Conservation (phyloP, 2,113 vertebrate species). For the Epinephelus lanceolatus region DNA sequence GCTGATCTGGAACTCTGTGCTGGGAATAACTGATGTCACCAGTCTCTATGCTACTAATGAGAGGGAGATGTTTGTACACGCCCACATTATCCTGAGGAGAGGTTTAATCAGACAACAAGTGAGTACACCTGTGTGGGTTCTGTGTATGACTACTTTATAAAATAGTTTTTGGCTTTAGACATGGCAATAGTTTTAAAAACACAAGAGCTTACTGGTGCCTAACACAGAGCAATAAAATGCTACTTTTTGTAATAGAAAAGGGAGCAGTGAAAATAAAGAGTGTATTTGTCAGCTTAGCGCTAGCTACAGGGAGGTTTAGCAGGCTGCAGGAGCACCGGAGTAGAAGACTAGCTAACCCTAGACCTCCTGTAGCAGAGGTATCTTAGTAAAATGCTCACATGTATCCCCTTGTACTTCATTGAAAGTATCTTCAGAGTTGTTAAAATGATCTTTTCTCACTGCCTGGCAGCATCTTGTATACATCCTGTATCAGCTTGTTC, state of each 20-base stretch:
- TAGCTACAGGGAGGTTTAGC: slow-evolving; percentile 21
- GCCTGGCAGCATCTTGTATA: not conserved
- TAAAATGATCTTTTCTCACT: not conserved
- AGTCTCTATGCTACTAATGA: not conserved
- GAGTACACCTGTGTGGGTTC: not conserved
- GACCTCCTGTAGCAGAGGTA: not conserved
- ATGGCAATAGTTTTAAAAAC: too few relatives aligned
- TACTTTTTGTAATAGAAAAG: not conserved
- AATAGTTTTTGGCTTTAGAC: not conserved
- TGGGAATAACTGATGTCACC: not conserved
- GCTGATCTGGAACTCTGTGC: slow-evolving; percentile 2
- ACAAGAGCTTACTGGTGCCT: too few relatives aligned
- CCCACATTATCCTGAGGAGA: not conserved
- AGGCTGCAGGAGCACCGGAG: slow-evolving; percentile 14
- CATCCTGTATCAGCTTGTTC: not conserved
- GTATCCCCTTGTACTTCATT: not conserved
- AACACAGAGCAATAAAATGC: not conserved
- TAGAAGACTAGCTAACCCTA: not conserved
- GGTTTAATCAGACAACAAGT: too few relatives aligned
- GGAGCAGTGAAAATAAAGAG: slow-evolving; percentile 5
- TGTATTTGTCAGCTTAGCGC: not conserved
- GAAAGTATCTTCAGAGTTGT: not conserved
- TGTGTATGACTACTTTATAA: not conserved
- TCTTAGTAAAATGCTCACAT: not conserved
- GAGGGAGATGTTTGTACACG: not conserved